Evolutionary conservation across 2,888 invertebrate genomes (phyloP), one percentile per base, ranked within the genome.

Genomic region (Pammene fasciana): DNA sequence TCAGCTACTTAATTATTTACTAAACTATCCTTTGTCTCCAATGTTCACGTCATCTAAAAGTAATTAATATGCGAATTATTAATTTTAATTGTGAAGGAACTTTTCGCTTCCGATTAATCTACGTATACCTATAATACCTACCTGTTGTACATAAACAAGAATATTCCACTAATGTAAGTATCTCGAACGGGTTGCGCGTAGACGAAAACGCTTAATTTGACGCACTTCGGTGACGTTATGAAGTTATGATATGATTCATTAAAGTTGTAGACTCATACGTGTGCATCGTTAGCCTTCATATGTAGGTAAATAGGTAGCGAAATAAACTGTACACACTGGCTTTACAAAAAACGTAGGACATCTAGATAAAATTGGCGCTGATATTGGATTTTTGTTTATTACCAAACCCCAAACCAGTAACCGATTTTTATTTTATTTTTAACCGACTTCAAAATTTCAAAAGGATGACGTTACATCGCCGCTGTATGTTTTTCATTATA

Each of bases 111-210:
- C n/a, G 26, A 6, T 13, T 26, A 59, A 59, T 46, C 34, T 59
- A 4, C n/a, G n/a, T n/a, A n/a, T n/a, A n/a, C n/a, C n/a, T 45
- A 45, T 45, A 59, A 45, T 59, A 38, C 38, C 38, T 9, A 57
- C 13, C 43, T 6, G 41, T 13, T 57, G 41, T 10, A 18, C 41
- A 41, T 34, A 59, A 59, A 59, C 59, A 59, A 46, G 34, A 59
- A 46, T 59, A 45, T 59, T 59, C 59, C 59, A 59, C 59, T 59
- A 8, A 3, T 26, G n/a, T n/a, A n/a, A n/a, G n/a, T 59, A 45
- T 45, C 45, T 46, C n/a, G 10, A 46, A 45, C 26, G 13, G 26
- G 26, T 59, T 59, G 9, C 26, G 26, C 4, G 26, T 26, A 26
- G 26, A 26, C 26, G 26, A 26, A 26, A 26, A 26, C 26, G 26